These are phyloP conservation scores for Drosophila maculinotata DNA, from an alignment of 2,888 invertebrate species.

Conservation along the genomic window DNA sequence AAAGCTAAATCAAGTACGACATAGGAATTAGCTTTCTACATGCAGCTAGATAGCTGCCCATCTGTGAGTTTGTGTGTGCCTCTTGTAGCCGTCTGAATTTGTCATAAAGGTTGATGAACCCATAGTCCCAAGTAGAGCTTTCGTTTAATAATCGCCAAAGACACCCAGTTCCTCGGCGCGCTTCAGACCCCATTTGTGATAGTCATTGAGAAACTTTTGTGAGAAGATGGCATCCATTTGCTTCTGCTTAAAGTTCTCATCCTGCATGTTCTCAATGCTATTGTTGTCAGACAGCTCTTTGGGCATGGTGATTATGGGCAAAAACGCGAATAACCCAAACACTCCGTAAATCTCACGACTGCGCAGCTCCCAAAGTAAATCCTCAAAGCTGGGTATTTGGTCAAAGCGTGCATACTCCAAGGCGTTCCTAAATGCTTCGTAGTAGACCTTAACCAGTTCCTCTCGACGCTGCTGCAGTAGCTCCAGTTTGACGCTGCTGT, in stretches of 20 bases:
- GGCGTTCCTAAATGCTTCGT: slow-evolving; percentile 59
- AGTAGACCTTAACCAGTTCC: slow-evolving; percentile 72
- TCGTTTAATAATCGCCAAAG: slow-evolving; percentile 66
- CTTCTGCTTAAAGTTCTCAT: slow-evolving; percentile 56
- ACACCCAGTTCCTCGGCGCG: slow-evolving; percentile 77
- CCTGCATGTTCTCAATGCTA: slow-evolving; percentile 69
- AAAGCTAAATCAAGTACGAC: slow-evolving; percentile 16
- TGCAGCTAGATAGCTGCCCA: background rate
- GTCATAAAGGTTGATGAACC: slow-evolving; percentile 4
- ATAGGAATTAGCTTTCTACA: slow-evolving; percentile 12
- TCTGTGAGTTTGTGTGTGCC: background rate
- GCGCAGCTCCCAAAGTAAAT: slow-evolving; percentile 73
- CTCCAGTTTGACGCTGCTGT: slow-evolving; percentile 71
- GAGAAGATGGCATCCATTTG: slow-evolving; percentile 68
- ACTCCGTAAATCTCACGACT: slow-evolving; percentile 79
- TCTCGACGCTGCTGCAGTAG: slow-evolving; percentile 64
- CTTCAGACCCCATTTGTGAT: slow-evolving; percentile 72
- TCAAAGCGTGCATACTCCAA: slow-evolving; percentile 71
- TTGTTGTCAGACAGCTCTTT: slow-evolving; percentile 69
- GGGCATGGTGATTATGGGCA: slow-evolving; percentile 78
- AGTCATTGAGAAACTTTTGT: slow-evolving; percentile 65
- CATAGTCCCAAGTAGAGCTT: background rate
- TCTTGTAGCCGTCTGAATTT: background rate
- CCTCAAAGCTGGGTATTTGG: slow-evolving; percentile 73
- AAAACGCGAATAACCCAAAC: slow-evolving; percentile 74